These are phyloP conservation scores for Hylyphantes graminicola DNA, from an alignment of 1,140 invertebrate genomes.

Conservation along the genomic window DNA sequence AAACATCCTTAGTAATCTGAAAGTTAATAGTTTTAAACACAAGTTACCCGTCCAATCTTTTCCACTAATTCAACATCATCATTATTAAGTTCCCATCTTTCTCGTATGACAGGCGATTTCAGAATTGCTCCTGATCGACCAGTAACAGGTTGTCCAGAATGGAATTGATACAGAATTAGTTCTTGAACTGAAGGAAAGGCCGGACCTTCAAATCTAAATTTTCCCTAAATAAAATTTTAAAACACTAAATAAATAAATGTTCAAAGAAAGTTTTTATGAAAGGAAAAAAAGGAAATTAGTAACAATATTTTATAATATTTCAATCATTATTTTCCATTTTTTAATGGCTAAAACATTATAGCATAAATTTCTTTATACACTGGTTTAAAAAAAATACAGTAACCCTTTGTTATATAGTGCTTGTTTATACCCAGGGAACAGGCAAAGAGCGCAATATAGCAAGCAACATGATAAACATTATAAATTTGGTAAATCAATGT, in stretches of 20 bases:
- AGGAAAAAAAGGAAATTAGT: constrained; percentile 22
- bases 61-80: constrained; percentile 92
- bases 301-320: background rate
- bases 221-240: constrained; percentile 73
- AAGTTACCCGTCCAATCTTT: constrained; percentile 90
- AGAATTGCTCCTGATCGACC: constrained; percentile 91
- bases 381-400: too few species aligned
- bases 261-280: constrained; percentile 1
- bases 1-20: background rate
- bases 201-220: constrained; percentile 93
- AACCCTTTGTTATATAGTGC: too few species aligned
- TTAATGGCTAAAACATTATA: too few species aligned
- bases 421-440: too few species aligned
- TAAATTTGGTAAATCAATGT: too few species aligned
- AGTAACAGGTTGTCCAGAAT: constrained; percentile 86
- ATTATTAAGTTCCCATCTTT: constrained; percentile 96
- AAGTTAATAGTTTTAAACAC: background rate
- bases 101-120: constrained; percentile 85
- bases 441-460: too few species aligned
- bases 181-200: constrained; percentile 92
- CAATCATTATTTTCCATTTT: too few species aligned
- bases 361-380: too few species aligned
- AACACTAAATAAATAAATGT: constrained; percentile 43
- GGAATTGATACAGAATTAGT: constrained; percentile 87
- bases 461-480: too few species aligned